Evolutionary conservation across 2,888 invertebrate species (phyloP), one percentile per base, ranked within the genome.

Genomic region (Caenorhabditis panamensis): DNA sequence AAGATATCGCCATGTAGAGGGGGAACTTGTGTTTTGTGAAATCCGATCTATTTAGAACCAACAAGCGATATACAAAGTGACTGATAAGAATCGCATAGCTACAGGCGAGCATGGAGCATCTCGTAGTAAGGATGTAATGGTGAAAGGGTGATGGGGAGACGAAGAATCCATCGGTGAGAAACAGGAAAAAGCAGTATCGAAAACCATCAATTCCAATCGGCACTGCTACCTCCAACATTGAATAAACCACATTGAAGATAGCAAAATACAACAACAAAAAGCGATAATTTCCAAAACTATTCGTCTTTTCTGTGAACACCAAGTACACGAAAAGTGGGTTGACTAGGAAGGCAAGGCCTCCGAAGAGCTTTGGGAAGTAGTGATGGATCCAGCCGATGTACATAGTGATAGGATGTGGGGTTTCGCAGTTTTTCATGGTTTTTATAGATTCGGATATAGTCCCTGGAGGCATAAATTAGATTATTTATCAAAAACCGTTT

Each of bases 71-170:
- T 5, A 69, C 37, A 28, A 69, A 69, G 37, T 69, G 68, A 26
- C 51, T 69, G 51, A 69, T 61, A 16, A 69, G 68, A 24, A 69
- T 51, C 1, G 68, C 59, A 31, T 69, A 69, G n/a, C 68, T 69
- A 22, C 51, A 49, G 11, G 51, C 22, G 4, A 69, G 16, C 68
- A 69, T 59, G 5, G 68, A 59, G 51, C 68, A 69, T 24, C 68
- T 31, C 8, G 18, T 18, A 22, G 68, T 37, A 2, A 69, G 51
- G 16, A 69, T 24, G 18, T 18, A 51, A 16, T 51, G 59, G 37
- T 59, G 11, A 9, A 71, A 36, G 9, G 24, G n/a, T 4, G 54
- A 64, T 6, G 5, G n/a, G 2, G 11, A 9, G 37, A 3, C 56
- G 24, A 68, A 68, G 6, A 20, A 3, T 13, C 67, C 67, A 47